Percentiles rank a stretch among this genome's conserved stretches.
Evolutionary conservation across 2,113 vertebrate species (phyloP).

Genomic region (Microcebus ravelobensis): DNA sequence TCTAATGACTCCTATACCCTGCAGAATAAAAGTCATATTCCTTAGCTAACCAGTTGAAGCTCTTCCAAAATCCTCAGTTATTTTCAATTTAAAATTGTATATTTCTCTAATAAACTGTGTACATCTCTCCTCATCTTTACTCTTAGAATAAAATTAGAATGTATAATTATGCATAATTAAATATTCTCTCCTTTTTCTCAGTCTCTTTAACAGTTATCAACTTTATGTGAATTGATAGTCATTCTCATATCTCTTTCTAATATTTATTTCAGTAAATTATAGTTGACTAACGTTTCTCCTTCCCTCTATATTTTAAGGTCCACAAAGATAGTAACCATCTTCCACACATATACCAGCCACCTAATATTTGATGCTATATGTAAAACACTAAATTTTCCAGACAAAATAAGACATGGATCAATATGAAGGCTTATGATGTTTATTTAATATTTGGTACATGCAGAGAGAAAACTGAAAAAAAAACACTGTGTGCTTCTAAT

Average conservation of each 20-base stretch:
- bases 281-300: background rate
- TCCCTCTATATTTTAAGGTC: background rate
- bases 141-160: background rate
- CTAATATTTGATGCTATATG: background rate
- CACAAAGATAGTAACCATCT: background rate
- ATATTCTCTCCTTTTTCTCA: background rate
- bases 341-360: background rate
- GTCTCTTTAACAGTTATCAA: background rate
- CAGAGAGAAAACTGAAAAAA: background rate
- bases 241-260: background rate
- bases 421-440: background rate
- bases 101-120: background rate
- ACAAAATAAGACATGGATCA: background rate
- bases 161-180: background rate
- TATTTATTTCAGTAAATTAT: background rate
- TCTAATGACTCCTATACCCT: background rate
- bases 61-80: background rate
- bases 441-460: background rate
- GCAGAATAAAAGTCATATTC: background rate
- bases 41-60: background rate
- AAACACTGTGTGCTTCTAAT: background rate
- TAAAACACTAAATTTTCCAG: background rate
- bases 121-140: background rate
- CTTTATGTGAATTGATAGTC: background rate
- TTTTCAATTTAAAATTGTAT: background rate